These are phyloP conservation scores for Cepaea hortensis DNA, from an alignment of 2,888 invertebrate genomes.

Conservation along the genomic window DNA sequence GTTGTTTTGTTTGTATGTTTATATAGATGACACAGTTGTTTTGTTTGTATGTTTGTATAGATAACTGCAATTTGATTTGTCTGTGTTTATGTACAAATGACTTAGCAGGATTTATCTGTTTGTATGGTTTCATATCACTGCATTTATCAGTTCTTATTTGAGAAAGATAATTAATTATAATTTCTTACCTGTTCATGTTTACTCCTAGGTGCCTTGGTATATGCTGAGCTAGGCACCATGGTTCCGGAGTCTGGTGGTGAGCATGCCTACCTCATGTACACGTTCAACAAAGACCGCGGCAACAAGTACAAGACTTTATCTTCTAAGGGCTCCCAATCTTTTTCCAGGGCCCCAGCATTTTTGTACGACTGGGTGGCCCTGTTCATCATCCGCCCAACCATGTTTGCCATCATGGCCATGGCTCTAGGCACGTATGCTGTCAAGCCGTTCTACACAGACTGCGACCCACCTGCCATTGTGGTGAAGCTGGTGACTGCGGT, in stretches of 20 bases:
- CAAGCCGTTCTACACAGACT: constrained; percentile 68
- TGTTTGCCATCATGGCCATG: constrained; percentile 77
- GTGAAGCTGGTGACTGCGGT: constrained; percentile 62
- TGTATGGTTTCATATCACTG: neutral
- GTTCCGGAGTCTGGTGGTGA: constrained; percentile 85
- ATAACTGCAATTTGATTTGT: neutral
- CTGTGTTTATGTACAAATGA: neutral
- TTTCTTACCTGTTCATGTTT: no score
- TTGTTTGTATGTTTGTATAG: no score
- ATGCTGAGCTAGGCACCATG: constrained; percentile 52
- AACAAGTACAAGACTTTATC: neutral
- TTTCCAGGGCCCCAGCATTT: constrained; percentile 77
- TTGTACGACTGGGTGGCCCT: constrained; percentile 80
- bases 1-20: no score
- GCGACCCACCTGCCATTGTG: constrained; percentile 60
- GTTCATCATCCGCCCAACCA: constrained; percentile 74
- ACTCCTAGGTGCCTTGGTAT: constrained; percentile 45
- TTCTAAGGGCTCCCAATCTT: constrained; percentile 8
- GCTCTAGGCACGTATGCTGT: constrained; percentile 70
- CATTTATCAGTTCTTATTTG: neutral
- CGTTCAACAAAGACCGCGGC: constrained; percentile 54
- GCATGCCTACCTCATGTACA: constrained; percentile 81
- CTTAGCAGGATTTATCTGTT: neutral
- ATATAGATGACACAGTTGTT: no score
- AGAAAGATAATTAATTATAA: neutral